Base-by-base conservation (phyloP, 2,797 vertebrate genomes). In the Florisuga fusca region DNA sequence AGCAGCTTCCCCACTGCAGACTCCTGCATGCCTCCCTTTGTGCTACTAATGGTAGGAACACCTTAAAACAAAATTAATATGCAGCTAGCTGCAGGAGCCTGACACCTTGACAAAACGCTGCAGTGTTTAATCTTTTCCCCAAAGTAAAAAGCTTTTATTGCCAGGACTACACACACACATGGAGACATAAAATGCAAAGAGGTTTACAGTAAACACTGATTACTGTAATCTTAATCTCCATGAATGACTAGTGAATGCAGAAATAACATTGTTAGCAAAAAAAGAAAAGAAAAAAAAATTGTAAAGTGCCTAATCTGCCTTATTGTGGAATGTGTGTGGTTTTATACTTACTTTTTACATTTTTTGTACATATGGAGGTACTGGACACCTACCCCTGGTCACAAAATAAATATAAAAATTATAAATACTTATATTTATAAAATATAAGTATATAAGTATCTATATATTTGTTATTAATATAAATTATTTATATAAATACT, bases 221-320 rank as follows among this genome's bases (percentile, higher is more conserved):
- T 93, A 93, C 62, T 58, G 33, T 85, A 90, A 87, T 80, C 71
- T 75, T 92, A 90, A 95, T 87, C 68, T 50, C 61, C 54, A 43
- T 46, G 66, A 93, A 85, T 50, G 61, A 89, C 61, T 53, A 80
- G 5, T 45, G n/a, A 94, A 87, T 67, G 38, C 27, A 81, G 58
- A 91, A 85, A 43, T 38, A 86, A 53, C 23, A 27, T 59, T 89
- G 89, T 90, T 34, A 86, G 66, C 7, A 66, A 38, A 92, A 92
- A 41, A 41, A 41, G 13, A 41, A 41, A 15, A 15, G 6, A 14
- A 41, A 41, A 41, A 41, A 14, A 86, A 29, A 10, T 19, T 53
- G 80, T 84, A 91, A 45, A 87, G 45, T 73, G 34, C 20, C 17
- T 73, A 38, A 79, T 74, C 59, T 79, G 61, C 16, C 18, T 68